Evolutionary conservation across 2,888 invertebrate species (phyloP).

Genomic region (Drosophila helvetica): DNA sequence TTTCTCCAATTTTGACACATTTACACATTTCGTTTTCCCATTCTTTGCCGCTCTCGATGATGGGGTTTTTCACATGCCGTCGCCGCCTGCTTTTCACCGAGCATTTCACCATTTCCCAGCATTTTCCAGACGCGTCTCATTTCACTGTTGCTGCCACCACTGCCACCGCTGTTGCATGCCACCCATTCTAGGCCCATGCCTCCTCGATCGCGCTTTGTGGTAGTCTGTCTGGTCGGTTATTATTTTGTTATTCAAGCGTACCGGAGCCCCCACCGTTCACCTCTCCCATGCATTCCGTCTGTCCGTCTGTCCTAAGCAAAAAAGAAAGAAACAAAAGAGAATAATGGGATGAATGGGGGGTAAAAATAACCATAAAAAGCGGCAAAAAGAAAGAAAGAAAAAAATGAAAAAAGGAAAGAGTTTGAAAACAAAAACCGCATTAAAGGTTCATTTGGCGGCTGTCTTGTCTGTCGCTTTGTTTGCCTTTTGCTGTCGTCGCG

Average conservation of each 20-base stretch:
- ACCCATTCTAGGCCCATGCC: constrained; percentile 58
- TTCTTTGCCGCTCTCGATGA: constrained; percentile 35
- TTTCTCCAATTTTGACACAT: constrained; percentile 73
- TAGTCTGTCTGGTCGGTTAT: constrained; percentile 57
- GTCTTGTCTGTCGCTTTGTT: constrained; percentile 69
- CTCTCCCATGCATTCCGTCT: constrained; percentile 1
- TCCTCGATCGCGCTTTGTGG: constrained; percentile 34
- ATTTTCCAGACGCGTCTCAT: constrained; percentile 32
- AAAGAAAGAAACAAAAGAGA: constrained; percentile 27
- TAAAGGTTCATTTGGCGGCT: constrained; percentile 72
- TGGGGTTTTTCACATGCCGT: constrained; percentile 55
- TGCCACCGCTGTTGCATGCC: constrained; percentile 49
- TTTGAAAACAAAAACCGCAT: constrained; percentile 66
- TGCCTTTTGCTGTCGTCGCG: constrained; percentile 53
- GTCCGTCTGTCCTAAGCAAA: constrained; percentile 28
- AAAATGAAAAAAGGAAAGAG: constrained; percentile 46
- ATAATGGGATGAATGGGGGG: constrained; percentile 2
- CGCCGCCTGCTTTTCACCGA: constrained; percentile 39
- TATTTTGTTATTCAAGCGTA: constrained; percentile 55
- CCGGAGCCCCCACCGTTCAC: background rate
- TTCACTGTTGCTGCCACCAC: constrained; percentile 16
- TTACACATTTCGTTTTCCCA: constrained; percentile 68
- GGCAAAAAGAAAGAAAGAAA: constrained; percentile 21
- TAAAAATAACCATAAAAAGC: constrained; percentile 2
- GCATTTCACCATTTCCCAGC: constrained; percentile 34